Conservation (phyloP, 2,113 vertebrate genomes). For the Girardinichthys multiradiatus region DNA sequence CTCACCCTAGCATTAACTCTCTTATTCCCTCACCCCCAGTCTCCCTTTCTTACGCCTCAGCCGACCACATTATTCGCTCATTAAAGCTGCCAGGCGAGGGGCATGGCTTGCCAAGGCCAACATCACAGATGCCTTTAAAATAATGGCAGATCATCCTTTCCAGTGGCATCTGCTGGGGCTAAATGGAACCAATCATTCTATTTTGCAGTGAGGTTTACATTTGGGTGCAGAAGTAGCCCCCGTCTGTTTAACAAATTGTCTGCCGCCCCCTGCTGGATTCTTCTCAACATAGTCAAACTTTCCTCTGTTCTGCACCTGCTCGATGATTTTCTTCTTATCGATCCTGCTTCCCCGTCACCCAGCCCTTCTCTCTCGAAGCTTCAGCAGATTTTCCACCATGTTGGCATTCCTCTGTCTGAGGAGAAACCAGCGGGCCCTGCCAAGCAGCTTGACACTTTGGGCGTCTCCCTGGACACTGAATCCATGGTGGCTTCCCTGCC, state of each 20-base stretch:
- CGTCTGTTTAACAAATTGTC: not conserved
- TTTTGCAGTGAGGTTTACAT: too few species aligned
- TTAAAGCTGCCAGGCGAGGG: too few species aligned
- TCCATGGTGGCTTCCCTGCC: not conserved
- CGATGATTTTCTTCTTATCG: not conserved
- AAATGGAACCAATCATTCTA: too few species aligned
- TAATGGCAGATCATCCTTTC: too few species aligned
- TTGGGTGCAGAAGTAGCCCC: not conserved
- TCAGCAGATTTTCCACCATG: not conserved
- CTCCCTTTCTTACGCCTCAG: too few species aligned
- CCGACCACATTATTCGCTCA: too few species aligned
- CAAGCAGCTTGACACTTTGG: not conserved
- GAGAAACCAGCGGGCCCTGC: not conserved
- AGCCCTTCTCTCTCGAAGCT: not conserved
- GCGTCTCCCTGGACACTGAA: not conserved
- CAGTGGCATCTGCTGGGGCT: too few species aligned
- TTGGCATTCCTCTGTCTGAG: not conserved
- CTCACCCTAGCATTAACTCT: too few species aligned
- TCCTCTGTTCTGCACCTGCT: not conserved
- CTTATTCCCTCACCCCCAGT: too few species aligned
- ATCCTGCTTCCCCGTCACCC: not conserved
- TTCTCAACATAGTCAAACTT: not conserved
- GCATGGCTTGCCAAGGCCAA: too few species aligned
- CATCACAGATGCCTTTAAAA: too few species aligned
- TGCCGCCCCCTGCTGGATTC: not conserved